phyloP scores from a whole-genome alignment of 2,888 invertebrate species.

The Baronia brevicornis region DNA sequence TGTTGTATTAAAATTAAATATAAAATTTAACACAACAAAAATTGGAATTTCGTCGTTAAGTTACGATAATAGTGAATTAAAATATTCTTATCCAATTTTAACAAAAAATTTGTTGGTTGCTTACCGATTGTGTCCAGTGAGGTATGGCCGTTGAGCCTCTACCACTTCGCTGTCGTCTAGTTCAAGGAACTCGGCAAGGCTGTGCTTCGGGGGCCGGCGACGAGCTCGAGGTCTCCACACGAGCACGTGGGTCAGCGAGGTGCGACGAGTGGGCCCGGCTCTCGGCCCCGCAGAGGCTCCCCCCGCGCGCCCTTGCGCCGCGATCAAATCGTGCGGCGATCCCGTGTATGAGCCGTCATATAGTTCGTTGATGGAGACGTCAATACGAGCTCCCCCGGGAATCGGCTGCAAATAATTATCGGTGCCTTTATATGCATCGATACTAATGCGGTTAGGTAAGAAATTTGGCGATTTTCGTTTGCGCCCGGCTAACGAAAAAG shows the following conservation, averaged over 20 bases:
- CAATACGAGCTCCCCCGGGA: constrained; percentile 88
- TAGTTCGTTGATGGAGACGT: constrained; percentile 95
- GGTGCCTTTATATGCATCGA: not conserved
- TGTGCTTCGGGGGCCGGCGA: constrained; percentile 82
- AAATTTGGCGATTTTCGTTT: no score
- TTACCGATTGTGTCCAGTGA: constrained; percentile 91
- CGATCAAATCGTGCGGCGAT: constrained; percentile 91
- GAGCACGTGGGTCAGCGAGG: constrained; percentile 76
- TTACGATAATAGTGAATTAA: no score
- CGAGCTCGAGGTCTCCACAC: constrained; percentile 79
- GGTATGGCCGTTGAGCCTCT: constrained; percentile 90
- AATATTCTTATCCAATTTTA: no score
- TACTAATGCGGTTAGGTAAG: no score
- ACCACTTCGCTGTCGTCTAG: constrained; percentile 84
- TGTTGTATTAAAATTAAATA: no score
- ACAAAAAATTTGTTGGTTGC: constrained; percentile 1
- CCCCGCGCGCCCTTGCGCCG: constrained; percentile 82
- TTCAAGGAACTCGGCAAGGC: constrained; percentile 91
- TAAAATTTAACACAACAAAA: no score
- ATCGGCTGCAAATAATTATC: constrained; percentile 76
- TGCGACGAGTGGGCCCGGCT: constrained; percentile 88
- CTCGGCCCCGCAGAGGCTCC: constrained; percentile 82
- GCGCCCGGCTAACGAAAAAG: no score
- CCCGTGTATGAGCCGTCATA: constrained; percentile 97
- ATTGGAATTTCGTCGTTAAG: not conserved